Base-by-base conservation (phyloP, 2,797 vertebrate genomes). In the Rhyacichthys aspro region DNA sequence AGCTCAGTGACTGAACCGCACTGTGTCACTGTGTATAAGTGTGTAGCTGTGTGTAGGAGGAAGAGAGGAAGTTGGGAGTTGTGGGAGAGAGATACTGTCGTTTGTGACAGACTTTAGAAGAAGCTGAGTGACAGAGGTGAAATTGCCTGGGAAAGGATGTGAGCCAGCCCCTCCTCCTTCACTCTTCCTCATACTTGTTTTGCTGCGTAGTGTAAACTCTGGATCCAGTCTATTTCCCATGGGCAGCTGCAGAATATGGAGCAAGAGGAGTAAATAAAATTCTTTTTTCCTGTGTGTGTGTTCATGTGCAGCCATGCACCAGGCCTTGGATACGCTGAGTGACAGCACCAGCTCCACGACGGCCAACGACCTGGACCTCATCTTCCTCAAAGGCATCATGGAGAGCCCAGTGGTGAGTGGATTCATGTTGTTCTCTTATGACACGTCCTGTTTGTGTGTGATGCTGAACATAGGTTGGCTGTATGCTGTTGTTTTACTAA, bases 351-450 rank as follows among this genome's bases (percentile, higher is more conserved):
- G 91, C 68, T 89, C 95, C 67, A 95, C 94, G 0, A 96, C 94
- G 0, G 95, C 95, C 36, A 96, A 96, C 0, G 96, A 97, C 83
- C 90, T 98, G 79, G 96, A 98, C 83, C 92, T 98, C 76, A 96
- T 98, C 90, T 98, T 98, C 89, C 95, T 97, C 45, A 95, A 96
- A 34, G 96, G 96, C 82, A 95, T 98, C 90, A 97, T 98, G 97
- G 96, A 98, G 89, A 98, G 96, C 79, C 96, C 96, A 33, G 94
- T 96, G 87, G 96, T 98, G 50, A 93, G 95, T 81, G 78, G 77
- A 23, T 85, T 84, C 33, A 90, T 86, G 36, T 8, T 33, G 3
- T 59, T n/a, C 15, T 43, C 2, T 14, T 1, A 36, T 43, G 23
- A 28, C 23, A 28, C 7, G 23, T 28, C 3, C 9, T 43, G 42